Evolutionary conservation across 2,113 vertebrate genomes (phyloP).

Genomic region (Tonatia bakeri): DNA sequence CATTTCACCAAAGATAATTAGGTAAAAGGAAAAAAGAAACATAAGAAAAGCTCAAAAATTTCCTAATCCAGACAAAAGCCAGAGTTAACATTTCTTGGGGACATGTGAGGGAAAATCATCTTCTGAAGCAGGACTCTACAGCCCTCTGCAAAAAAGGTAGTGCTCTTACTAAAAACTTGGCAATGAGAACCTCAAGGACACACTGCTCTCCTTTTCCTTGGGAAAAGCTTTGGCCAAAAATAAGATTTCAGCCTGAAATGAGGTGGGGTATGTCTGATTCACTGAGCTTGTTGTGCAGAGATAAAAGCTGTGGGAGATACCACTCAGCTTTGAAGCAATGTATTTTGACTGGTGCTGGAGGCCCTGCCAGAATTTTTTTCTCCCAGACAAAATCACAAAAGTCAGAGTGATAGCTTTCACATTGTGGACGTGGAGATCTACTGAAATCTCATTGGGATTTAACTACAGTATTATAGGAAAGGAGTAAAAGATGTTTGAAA

Average conservation of each 20-base stretch:
- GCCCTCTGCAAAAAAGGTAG: conserved; percentile 26
- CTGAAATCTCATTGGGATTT: conserved; percentile 69
- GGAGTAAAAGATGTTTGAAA: conserved; percentile 50
- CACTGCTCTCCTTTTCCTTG: neutral
- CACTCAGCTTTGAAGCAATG: conserved; percentile 47
- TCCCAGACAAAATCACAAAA: neutral
- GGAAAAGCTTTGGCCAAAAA: conserved; percentile 30
- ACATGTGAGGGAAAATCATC: neutral
- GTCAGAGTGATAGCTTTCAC: conserved; percentile 28
- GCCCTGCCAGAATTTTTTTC: neutral
- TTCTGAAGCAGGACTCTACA: neutral
- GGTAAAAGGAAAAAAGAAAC: neutral
- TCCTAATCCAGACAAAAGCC: neutral
- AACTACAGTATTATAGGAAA: conserved; percentile 59
- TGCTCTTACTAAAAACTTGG: conserved; percentile 7
- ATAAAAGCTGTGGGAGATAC: neutral
- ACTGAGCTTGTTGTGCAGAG: conserved; percentile 6
- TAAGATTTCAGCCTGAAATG: conserved; percentile 31
- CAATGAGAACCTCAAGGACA: conserved; percentile 50
- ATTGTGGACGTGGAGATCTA: conserved; percentile 40
- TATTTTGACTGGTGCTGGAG: conserved; percentile 41
- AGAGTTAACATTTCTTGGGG: neutral
- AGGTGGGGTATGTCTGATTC: neutral
- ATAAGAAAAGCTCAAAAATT: neutral
- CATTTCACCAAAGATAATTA: neutral